Percentiles rank a stretch among this genome's conserved stretches.
phyloP scores from a whole-genome alignment of 1,140 invertebrate genomes.

The Colletes latitarsis region DNA sequence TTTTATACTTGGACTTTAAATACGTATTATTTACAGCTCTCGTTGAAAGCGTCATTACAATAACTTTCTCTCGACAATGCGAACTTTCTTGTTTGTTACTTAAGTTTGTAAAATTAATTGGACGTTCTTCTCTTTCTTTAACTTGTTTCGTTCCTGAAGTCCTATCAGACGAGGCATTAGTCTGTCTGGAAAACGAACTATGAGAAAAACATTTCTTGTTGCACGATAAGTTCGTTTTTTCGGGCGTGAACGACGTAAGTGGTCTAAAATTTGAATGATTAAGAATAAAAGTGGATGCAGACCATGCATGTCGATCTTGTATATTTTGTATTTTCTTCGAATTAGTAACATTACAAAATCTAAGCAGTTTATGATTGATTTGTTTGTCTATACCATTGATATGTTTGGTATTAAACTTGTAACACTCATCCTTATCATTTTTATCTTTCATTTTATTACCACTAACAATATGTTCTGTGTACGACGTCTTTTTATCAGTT shows the following conservation, averaged over 20 bases:
- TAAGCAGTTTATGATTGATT: not conserved
- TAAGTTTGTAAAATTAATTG: not conserved
- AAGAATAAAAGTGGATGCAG: not conserved
- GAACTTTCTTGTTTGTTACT: not conserved
- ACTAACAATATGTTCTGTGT: not conserved
- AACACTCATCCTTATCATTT: too few species aligned
- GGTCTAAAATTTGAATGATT: not conserved
- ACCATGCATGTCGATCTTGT: not conserved
- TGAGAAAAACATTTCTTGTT: not conserved
- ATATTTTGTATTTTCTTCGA: not conserved
- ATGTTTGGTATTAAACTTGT: too few species aligned
- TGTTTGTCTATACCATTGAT: not conserved
- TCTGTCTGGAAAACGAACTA: not conserved
- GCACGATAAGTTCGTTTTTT: not conserved
- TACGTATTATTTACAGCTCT: not conserved
- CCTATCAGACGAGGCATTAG: too few species aligned
- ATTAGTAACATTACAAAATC: not conserved
- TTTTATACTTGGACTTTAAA: slow-evolving; percentile 32
- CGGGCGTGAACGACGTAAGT: not conserved
- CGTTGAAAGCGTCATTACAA: slow-evolving; percentile 6
- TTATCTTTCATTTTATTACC: not conserved
- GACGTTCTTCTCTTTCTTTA: not conserved
- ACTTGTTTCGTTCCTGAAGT: too few species aligned
- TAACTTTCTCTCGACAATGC: not conserved
- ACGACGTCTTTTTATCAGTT: not conserved